Conservation (phyloP, 2,797 vertebrate species). For the Urophycis tenuis region DNA sequence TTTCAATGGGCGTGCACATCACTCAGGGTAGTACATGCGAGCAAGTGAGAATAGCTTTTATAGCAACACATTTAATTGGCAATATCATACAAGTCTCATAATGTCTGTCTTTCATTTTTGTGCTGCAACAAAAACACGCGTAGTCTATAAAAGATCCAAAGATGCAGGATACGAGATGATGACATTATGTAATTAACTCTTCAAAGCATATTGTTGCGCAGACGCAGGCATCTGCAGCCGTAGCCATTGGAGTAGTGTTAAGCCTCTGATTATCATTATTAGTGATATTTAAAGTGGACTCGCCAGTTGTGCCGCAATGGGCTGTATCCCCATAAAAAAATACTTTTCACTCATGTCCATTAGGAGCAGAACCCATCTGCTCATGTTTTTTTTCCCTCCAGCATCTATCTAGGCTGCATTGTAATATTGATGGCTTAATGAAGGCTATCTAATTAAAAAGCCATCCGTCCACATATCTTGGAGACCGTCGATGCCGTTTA, state of each 20-base stretch:
- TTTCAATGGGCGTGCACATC: conserved; percentile 62
- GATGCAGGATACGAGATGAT: conserved; percentile 41
- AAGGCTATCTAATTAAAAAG: no score
- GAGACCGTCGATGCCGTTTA: no score
- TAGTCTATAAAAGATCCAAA: conserved; percentile 17
- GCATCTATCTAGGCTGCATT: no score
- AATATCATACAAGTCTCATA: not conserved
- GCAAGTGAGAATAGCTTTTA: not conserved
- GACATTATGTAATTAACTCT: conserved; percentile 44
- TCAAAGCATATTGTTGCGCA: conserved; percentile 52
- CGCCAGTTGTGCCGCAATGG: conserved; percentile 48
- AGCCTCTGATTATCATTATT: no score
- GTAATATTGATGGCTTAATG: no score
- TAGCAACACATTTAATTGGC: not conserved
- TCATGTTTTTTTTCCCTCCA: not conserved
- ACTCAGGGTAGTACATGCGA: no score
- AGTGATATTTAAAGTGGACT: conserved; percentile 45
- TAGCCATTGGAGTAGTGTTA: conserved; percentile 5
- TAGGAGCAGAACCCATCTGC: conserved; percentile 42
- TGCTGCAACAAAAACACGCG: conserved; percentile 4
- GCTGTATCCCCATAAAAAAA: conserved; percentile 56
- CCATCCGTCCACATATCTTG: no score
- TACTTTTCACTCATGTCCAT: conserved; percentile 62
- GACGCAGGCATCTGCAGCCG: conserved; percentile 53
- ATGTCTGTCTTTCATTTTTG: not conserved